These are phyloP conservation scores for Idaea dimidiata DNA, from an alignment of 2,888 invertebrate genomes.

Conservation along the genomic window DNA sequence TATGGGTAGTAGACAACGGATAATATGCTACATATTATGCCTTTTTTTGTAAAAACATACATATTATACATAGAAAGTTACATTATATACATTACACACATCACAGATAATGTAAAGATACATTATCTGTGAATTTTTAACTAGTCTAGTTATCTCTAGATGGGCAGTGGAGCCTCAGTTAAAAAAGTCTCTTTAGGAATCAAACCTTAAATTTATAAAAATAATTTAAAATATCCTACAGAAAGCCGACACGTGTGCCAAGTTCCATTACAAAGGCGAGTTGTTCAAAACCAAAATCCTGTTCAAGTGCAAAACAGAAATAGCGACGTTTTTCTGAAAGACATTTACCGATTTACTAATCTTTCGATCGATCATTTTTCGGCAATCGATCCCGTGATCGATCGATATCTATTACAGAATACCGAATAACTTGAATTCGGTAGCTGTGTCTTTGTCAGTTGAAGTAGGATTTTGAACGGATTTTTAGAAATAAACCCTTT, in stretches of 20 bases:
- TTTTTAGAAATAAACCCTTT: neutral
- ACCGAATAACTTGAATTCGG: neutral
- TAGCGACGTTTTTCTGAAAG: neutral
- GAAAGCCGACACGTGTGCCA: neutral
- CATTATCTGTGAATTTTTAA: no score
- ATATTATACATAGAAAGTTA: no score
- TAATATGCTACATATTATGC: no score
- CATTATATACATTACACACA: no score
- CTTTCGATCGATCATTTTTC: neutral
- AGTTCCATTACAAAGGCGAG: neutral
- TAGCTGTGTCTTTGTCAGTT: neutral
- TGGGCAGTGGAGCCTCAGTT: no score
- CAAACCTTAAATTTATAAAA: no score
- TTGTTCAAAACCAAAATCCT: neutral
- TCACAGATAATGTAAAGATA: no score
- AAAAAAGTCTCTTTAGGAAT: no score
- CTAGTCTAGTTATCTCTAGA: no score
- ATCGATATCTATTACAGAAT: neutral
- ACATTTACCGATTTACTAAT: neutral
- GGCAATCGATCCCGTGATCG: neutral
- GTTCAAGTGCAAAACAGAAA: neutral
- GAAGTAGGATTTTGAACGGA: neutral
- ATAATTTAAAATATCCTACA: no score
- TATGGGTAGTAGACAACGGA: no score
- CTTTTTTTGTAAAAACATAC: no score